Percentiles rank a stretch among this genome's conserved stretches.
phyloP scores from a whole-genome alignment of 2,113 vertebrate species.

The Pongo abelii region DNA sequence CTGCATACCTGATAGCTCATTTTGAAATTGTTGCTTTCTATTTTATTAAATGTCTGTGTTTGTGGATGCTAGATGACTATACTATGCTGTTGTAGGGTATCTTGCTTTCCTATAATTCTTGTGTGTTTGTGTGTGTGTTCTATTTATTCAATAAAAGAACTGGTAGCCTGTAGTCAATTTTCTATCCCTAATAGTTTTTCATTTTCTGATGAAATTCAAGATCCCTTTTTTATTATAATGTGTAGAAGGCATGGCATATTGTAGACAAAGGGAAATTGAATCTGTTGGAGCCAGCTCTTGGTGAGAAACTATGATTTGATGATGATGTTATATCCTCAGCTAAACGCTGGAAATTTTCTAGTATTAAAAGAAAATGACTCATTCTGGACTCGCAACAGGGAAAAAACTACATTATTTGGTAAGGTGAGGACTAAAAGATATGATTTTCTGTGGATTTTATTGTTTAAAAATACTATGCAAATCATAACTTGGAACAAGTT shows the following conservation, averaged over 20 bases:
- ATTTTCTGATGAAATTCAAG: constrained; percentile 41
- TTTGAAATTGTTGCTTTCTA: background rate
- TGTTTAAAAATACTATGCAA: background rate
- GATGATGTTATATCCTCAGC: background rate
- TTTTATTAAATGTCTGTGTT: background rate
- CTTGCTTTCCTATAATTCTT: background rate
- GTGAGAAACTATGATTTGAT: constrained; percentile 31
- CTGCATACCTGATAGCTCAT: background rate
- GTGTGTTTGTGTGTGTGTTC: background rate
- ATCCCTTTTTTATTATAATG: background rate
- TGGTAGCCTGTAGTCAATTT: background rate
- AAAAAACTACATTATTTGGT: background rate
- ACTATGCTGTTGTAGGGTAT: background rate
- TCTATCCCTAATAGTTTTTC: background rate
- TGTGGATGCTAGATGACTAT: background rate
- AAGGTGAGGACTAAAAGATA: background rate
- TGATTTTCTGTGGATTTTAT: constrained; percentile 20
- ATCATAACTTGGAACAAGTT: constrained; percentile 10
- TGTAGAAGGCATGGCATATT: background rate
- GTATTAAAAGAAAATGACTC: background rate
- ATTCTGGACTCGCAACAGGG: background rate
- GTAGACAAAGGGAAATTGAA: background rate
- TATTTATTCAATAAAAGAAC: constrained; percentile 1
- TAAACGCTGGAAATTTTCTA: background rate
- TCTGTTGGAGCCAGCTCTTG: background rate